Evolutionary conservation across 1,140 invertebrate species (phyloP).

Genomic region (Galleria mellonella): DNA sequence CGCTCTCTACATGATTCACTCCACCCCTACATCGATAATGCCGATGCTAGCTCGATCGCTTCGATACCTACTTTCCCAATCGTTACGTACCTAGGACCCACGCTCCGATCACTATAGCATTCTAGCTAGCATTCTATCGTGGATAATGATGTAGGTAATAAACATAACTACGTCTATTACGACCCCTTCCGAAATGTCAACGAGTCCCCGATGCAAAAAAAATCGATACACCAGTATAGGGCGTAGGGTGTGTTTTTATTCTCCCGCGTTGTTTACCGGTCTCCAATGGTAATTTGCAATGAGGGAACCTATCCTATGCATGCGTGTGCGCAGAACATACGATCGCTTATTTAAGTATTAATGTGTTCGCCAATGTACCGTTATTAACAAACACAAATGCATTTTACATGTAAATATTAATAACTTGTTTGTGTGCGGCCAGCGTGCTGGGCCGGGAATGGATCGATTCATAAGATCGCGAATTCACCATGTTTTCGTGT

Average conservation of each 20-base stretch:
- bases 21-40: conserved; percentile 11
- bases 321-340: conserved; percentile 35
- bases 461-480: conserved; percentile 15
- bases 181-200: conserved; percentile 30
- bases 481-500: background rate
- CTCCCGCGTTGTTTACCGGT: conserved; percentile 30
- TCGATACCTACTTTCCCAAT: conserved; percentile 19
- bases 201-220: conserved; percentile 18
- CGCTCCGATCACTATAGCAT: too few relatives aligned
- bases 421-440: conserved; percentile 31
- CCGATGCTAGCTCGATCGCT: conserved; percentile 8
- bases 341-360: conserved; percentile 26
- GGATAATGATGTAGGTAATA: too few relatives aligned
- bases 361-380: conserved; percentile 39
- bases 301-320: conserved; percentile 28
- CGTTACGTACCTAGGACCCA: background rate
- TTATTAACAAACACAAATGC: conserved; percentile 50
- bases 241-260: conserved; percentile 28
- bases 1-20: conserved; percentile 28
- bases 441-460: conserved; percentile 26
- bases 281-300: conserved; percentile 24
- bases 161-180: background rate
- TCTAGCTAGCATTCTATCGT: too few relatives aligned
- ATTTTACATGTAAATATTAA: conserved; percentile 30
- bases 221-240: conserved; percentile 34